Percentiles rank a stretch among this genome's conserved stretches.
phyloP scores from a whole-genome alignment of 2,113 vertebrate species.

The Mastomys coucha region DNA sequence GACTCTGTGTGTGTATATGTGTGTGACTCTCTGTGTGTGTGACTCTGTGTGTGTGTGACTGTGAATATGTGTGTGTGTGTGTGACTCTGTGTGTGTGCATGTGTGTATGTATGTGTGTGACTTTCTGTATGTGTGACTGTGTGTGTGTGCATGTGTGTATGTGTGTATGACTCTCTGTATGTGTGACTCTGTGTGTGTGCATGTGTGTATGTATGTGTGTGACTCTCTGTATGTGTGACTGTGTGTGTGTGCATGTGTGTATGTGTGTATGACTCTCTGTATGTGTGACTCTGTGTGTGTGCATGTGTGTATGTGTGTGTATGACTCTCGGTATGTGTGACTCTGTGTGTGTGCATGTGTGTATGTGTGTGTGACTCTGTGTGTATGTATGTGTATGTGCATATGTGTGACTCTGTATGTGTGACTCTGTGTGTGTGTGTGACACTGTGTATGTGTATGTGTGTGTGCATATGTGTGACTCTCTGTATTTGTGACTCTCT shows the following conservation, averaged over 20 bases:
- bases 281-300: not conserved
- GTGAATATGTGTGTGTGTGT: not conserved
- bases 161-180: not conserved
- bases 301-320: not conserved
- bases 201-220: not conserved
- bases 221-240: not conserved
- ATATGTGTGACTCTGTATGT: no score
- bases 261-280: not conserved
- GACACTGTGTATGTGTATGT: not conserved
- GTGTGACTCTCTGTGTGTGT: not conserved
- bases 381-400: not conserved
- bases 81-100: not conserved
- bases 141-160: not conserved
- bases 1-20: no score
- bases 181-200: not conserved
- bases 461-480: no score
- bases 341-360: no score
- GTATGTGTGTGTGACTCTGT: no score
- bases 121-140: not conserved
- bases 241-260: no score
- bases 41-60: not conserved
- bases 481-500: no score
- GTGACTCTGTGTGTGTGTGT: not conserved
- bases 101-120: no score
- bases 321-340: not conserved